phyloP scores from a whole-genome alignment of 2,113 vertebrate species.

The Circaetus cinerascens region DNA sequence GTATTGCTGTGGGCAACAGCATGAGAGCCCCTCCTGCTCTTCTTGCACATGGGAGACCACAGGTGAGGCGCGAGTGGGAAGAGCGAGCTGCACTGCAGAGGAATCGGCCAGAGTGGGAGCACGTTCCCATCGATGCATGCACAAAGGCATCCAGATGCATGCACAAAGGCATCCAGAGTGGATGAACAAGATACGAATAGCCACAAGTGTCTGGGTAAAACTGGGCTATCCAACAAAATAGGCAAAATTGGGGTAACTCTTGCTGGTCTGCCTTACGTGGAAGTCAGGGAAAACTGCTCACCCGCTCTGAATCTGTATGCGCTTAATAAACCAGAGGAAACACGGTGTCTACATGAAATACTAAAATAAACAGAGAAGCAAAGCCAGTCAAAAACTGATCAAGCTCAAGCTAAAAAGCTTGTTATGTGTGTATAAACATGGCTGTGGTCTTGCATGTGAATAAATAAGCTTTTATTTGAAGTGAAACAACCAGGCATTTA shows the following conservation, averaged over 20 bases:
- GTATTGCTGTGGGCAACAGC: background rate
- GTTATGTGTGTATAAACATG: background rate
- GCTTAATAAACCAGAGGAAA: background rate
- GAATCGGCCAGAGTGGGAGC: background rate
- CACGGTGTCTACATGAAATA: background rate
- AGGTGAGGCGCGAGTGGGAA: fast-evolving
- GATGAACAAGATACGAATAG: background rate
- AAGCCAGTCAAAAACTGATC: background rate
- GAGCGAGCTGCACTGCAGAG: fast-evolving
- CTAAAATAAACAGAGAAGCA: background rate
- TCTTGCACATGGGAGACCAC: background rate
- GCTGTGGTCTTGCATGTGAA: background rate
- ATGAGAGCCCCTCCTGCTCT: background rate
- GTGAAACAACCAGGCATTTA: background rate
- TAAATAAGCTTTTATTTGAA: background rate
- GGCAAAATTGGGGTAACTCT: background rate
- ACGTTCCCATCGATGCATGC: background rate
- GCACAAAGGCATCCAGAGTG: background rate
- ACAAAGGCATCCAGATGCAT: background rate
- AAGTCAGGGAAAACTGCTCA: background rate
- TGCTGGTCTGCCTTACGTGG: background rate
- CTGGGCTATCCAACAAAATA: background rate
- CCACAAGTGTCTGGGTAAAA: background rate
- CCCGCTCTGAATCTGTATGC: background rate
- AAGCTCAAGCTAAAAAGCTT: background rate